Evolutionary conservation across 2,113 vertebrate genomes (phyloP).

Genomic region (Mustelus asterias): DNA sequence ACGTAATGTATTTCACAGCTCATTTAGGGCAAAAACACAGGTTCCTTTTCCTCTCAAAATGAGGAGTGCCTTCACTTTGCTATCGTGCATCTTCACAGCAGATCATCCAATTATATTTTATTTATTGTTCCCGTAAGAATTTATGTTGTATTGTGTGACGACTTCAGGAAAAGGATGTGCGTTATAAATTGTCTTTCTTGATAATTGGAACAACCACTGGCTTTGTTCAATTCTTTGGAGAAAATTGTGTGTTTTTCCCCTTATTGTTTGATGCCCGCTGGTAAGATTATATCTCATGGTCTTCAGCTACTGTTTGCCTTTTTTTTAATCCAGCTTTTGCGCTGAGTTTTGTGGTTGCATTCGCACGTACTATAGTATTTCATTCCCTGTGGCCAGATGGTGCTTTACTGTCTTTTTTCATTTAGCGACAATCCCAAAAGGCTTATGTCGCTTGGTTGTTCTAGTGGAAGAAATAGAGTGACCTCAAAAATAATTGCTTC

Average conservation of each 20-base stretch:
- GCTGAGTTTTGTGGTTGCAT: background rate
- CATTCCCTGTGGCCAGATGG: constrained; percentile 32
- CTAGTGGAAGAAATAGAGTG: constrained; percentile 26
- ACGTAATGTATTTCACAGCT: background rate
- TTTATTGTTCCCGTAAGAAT: background rate
- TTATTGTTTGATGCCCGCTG: background rate
- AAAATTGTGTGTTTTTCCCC: background rate
- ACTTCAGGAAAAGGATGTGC: background rate
- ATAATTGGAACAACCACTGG: background rate
- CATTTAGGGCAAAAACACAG: background rate
- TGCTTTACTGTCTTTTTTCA: constrained; percentile 31
- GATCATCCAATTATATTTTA: background rate
- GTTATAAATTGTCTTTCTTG: constrained; percentile 14
- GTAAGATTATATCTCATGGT: background rate
- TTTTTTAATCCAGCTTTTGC: background rate
- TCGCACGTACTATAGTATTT: background rate
- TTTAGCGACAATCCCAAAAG: background rate
- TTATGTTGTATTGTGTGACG: background rate
- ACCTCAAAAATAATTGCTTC: constrained; percentile 37
- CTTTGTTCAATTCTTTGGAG: background rate
- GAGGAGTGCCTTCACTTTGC: background rate
- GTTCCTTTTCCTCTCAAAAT: background rate
- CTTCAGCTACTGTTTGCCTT: constrained; percentile 20
- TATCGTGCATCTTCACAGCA: background rate
- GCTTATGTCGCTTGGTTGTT: background rate